Percentiles rank a stretch among this genome's conserved stretches.
Evolutionary conservation across 2,113 vertebrate genomes (phyloP).

Genomic region (Oreocharis arfaki): DNA sequence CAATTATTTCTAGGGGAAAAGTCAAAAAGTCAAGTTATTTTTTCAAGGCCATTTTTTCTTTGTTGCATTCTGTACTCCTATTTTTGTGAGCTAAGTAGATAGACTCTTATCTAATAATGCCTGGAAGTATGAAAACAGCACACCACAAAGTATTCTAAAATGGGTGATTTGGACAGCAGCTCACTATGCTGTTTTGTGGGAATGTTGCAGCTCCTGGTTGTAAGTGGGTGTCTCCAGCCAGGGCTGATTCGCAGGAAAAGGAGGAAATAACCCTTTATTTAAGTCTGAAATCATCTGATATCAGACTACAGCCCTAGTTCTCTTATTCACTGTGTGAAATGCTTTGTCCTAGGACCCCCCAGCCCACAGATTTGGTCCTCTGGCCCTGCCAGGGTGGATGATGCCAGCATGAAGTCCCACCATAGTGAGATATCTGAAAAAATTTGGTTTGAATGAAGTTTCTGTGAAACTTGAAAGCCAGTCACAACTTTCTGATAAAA

Average conservation of each 20-base stretch:
- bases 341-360: rapidly evolving
- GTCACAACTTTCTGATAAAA: background rate
- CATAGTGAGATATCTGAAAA: rapidly evolving
- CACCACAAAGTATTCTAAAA: background rate
- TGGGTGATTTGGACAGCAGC: background rate
- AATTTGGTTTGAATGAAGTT: background rate
- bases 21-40: background rate
- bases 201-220: background rate
- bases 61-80: background rate
- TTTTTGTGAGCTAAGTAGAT: background rate
- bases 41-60: background rate
- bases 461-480: background rate
- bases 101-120: background rate
- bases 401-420: background rate
- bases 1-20: background rate
- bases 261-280: background rate
- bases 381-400: background rate
- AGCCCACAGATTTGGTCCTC: rapidly evolving
- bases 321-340: background rate
- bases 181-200: background rate
- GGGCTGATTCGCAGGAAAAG: background rate
- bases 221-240: background rate
- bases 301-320: background rate
- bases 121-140: background rate
- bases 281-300: background rate